Percentiles rank a stretch among this genome's conserved stretches.
Evolutionary conservation across 2,888 invertebrate genomes (phyloP).

Genomic region (Clusia tigrina): DNA sequence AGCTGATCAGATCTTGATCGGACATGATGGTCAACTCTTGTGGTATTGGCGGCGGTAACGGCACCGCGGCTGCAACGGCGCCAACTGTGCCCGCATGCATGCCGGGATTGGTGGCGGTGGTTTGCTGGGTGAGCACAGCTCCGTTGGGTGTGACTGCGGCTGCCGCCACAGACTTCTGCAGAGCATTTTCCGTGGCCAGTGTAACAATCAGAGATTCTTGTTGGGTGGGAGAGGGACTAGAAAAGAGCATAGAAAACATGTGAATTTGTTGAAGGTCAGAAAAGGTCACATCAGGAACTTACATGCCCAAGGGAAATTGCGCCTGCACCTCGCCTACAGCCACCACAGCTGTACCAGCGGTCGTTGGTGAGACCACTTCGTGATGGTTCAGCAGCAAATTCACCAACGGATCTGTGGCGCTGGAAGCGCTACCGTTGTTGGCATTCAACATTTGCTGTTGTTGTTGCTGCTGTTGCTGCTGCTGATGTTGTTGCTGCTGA

Average conservation of each 20-base stretch:
- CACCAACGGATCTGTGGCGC: slow-evolving; percentile 47
- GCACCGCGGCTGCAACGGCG: slow-evolving; percentile 59
- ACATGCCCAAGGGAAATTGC: slow-evolving; percentile 44
- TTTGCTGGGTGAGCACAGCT: slow-evolving; percentile 56
- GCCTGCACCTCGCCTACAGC: slow-evolving; percentile 36
- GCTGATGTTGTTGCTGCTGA: slow-evolving; percentile 46
- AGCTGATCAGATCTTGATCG: slow-evolving; percentile 86
- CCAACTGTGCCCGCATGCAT: slow-evolving; percentile 50
- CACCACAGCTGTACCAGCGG: slow-evolving; percentile 36
- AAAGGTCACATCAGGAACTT: slow-evolving; percentile 34
- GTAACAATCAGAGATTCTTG: slow-evolving; percentile 65
- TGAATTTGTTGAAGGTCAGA: not conserved
- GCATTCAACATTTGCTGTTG: slow-evolving; percentile 51
- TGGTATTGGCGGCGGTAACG: slow-evolving; percentile 68
- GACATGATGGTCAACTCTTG: slow-evolving; percentile 84
- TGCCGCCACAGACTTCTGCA: slow-evolving; percentile 60
- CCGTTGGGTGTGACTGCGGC: slow-evolving; percentile 56
- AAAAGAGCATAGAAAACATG: slow-evolving; percentile 15
- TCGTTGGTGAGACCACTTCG: slow-evolving; percentile 45
- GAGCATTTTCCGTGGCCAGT: slow-evolving; percentile 58
- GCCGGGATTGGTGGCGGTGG: slow-evolving; percentile 43
- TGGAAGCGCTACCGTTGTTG: slow-evolving; percentile 31
- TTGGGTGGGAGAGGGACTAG: slow-evolving; percentile 48
- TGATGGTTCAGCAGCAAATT: slow-evolving; percentile 56
- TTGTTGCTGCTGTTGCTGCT: slow-evolving; percentile 66